These are phyloP conservation scores for Pachliopta kotzebuea DNA, from an alignment of 2,888 invertebrate species.

Conservation along the genomic window DNA sequence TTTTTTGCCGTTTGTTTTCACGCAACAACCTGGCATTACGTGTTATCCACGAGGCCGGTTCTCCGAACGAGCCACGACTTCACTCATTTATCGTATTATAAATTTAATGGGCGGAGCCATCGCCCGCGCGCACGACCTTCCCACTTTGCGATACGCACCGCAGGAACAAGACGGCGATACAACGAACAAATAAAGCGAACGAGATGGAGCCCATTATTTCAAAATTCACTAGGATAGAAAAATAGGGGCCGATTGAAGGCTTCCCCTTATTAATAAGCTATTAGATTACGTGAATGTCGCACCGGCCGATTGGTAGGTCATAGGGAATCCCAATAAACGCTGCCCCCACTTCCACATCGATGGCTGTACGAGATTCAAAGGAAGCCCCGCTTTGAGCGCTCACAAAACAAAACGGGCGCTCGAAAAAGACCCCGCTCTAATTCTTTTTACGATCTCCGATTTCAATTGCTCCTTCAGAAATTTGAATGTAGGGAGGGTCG, in stretches of 20 bases:
- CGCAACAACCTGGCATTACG: conserved; percentile 70
- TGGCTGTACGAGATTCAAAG: conserved; percentile 78
- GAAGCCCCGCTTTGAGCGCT: conserved; percentile 74
- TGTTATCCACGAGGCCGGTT: conserved; percentile 69
- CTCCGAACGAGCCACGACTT: conserved; percentile 52
- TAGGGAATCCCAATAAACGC: conserved; percentile 78
- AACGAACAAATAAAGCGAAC: conserved; percentile 53
- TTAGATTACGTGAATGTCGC: conserved; percentile 75
- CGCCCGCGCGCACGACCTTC: conserved; percentile 60
- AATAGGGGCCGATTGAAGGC: conserved; percentile 70
- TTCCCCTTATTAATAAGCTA: conserved; percentile 80
- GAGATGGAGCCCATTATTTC: conserved; percentile 66
- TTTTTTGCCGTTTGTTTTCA: conserved; percentile 75
- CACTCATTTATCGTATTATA: conserved; percentile 76
- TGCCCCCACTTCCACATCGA: conserved; percentile 76
- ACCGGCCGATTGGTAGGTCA: conserved; percentile 75
- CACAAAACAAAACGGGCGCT: conserved; percentile 75
- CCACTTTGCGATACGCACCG: conserved; percentile 58
- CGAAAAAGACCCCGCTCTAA: conserved; percentile 77
- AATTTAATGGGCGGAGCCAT: conserved; percentile 76
- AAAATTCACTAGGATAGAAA: conserved; percentile 73
- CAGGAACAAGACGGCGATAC: conserved; percentile 70
- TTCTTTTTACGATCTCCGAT: conserved; percentile 81
- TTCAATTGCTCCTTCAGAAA: conserved; percentile 81
- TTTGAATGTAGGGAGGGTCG: conserved; percentile 80